A percentile compares a stretch with the other conserved stretches of the same genome.
Conservation (phyloP, 2,888 invertebrate species). For the Hartigia nigra region DNA sequence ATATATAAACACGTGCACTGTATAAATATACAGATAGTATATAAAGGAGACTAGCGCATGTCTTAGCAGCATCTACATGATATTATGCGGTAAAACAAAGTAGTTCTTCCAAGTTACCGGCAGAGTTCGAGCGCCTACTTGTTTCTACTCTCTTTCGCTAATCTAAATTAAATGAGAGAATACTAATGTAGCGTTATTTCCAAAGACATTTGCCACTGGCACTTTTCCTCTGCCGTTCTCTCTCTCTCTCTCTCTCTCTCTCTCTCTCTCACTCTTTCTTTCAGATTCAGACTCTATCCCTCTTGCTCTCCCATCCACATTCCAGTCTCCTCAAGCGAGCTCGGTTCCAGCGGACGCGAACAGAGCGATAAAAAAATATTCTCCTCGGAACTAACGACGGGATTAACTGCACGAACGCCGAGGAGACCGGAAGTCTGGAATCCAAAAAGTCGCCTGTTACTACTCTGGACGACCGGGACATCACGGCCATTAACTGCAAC, state of each 20-base stretch:
- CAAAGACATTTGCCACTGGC: constrained; percentile 31
- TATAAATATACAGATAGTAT: not conserved
- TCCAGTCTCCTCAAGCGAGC: not conserved
- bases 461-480: not conserved
- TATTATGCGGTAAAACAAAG: constrained; percentile 48
- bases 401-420: not conserved
- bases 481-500: not conserved
- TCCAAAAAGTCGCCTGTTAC: not conserved
- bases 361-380: not conserved
- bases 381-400: not conserved
- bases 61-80: constrained; percentile 41
- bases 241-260: not conserved
- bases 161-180: constrained; percentile 54
- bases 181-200: constrained; percentile 53
- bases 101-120: constrained; percentile 24
- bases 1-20: not conserved
- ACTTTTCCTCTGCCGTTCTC: not conserved
- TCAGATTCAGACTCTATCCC: not conserved
- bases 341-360: not conserved
- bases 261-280: not conserved
- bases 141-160: constrained; percentile 33
- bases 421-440: not conserved
- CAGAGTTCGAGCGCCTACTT: constrained; percentile 17
- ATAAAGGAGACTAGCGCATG: not conserved
- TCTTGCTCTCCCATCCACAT: not conserved